Percentiles rank a stretch among this genome's conserved stretches.
phyloP scores from a whole-genome alignment of 2,888 invertebrate genomes.

The Euspilapteryx auroguttella region DNA sequence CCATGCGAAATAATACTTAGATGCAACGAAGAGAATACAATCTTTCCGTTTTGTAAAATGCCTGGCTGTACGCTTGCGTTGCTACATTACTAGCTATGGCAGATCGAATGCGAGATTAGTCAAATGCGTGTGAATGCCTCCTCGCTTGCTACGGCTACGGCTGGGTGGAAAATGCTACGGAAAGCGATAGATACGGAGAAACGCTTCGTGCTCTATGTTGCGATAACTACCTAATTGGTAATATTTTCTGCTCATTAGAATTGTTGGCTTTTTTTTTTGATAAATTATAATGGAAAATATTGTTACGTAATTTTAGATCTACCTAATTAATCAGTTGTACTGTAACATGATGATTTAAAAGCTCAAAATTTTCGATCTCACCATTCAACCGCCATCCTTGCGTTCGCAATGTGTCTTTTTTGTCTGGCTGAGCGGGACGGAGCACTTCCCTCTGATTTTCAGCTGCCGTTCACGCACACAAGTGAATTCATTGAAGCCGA shows the following conservation, averaged over 20 bases:
- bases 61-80: constrained; percentile 38
- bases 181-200: no score
- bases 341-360: no score
- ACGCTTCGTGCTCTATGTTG: constrained; percentile 4
- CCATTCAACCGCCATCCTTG: constrained; percentile 3
- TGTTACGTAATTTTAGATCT: no score
- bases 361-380: constrained; percentile 2
- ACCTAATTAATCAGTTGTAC: no score
- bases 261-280: no score
- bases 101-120: constrained; percentile 55
- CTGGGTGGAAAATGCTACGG: constrained; percentile 44
- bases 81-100: constrained; percentile 21
- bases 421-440: constrained; percentile 2
- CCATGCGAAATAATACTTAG: constrained; percentile 55
- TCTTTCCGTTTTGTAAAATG: constrained; percentile 49
- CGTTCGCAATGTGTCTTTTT: constrained; percentile 1
- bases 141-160: constrained; percentile 38
- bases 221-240: no score
- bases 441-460: constrained; percentile 21
- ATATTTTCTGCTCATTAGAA: no score
- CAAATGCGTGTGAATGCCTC: constrained; percentile 44
- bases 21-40: constrained; percentile 39
- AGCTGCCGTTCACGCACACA: constrained; percentile 30
- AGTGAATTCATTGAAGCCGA: constrained; percentile 11
- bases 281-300: no score